Percentiles rank a stretch among this genome's conserved stretches.
Evolutionary conservation across 92 coral and sea anemone species (phyloP).

Genomic region (Umimayanthus chanpuru): DNA sequence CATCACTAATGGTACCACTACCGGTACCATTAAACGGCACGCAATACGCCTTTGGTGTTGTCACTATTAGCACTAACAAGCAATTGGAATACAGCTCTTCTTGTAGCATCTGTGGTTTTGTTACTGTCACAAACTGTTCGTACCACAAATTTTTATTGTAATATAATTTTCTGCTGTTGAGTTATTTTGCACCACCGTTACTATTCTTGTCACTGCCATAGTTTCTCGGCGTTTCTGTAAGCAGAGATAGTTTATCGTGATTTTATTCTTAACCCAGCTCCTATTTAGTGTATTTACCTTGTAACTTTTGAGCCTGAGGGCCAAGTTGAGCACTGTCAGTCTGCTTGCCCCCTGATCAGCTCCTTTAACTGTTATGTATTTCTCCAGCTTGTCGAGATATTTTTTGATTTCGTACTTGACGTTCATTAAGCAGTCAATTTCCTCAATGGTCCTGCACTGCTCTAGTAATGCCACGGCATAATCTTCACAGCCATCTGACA

Average conservation of each 20-base stretch:
- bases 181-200: too few relatives aligned
- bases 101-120: too few relatives aligned
- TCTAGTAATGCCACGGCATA: slow-evolving; percentile 66
- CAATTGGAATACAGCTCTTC: too few relatives aligned
- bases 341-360: slow-evolving; percentile 52
- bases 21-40: background rate
- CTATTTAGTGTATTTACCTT: slow-evolving; percentile 35
- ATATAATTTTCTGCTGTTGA: too few relatives aligned
- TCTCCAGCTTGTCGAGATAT: slow-evolving; percentile 25
- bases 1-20: background rate
- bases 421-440: slow-evolving; percentile 58
- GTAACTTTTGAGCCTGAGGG: slow-evolving; percentile 60
- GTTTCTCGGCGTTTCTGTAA: background rate
- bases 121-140: too few relatives aligned
- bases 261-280: too few relatives aligned
- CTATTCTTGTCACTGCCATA: too few relatives aligned
- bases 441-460: slow-evolving; percentile 64
- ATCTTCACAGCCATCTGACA: slow-evolving; percentile 57
- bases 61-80: background rate
- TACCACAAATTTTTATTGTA: too few relatives aligned
- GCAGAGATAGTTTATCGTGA: background rate
- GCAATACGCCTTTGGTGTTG: too few relatives aligned
- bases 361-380: slow-evolving; percentile 47
- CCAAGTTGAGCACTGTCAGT: slow-evolving; percentile 63
- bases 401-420: slow-evolving; percentile 48